Percentiles rank a stretch among this genome's conserved stretches.
Evolutionary conservation across 1,140 invertebrate species (phyloP).

Genomic region (Orius insidiosus): DNA sequence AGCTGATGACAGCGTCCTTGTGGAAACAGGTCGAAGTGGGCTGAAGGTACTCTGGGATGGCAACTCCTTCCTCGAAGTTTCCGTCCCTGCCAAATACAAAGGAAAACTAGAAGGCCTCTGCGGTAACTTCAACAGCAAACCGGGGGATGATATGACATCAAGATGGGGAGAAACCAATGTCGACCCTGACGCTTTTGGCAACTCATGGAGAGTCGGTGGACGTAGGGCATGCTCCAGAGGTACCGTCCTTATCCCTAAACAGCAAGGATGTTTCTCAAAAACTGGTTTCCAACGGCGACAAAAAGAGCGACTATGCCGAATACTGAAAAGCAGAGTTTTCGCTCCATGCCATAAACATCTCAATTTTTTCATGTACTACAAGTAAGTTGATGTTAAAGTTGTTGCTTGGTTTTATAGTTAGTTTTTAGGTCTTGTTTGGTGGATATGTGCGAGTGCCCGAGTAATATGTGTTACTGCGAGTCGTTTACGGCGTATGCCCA

Average conservation of each 20-base stretch:
- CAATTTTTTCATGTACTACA: conserved; percentile 61
- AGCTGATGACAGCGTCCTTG: conserved; percentile 40
- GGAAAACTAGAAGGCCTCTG: conserved; percentile 73
- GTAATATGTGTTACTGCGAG: conserved; percentile 70
- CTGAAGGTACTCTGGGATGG: conserved; percentile 80
- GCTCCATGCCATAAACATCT: conserved; percentile 52
- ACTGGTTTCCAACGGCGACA: not conserved
- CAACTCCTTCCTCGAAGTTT: conserved; percentile 77
- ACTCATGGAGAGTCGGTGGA: conserved; percentile 70
- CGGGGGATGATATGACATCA: conserved; percentile 53
- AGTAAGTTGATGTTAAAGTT: conserved; percentile 26
- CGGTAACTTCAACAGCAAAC: conserved; percentile 75
- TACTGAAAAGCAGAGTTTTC: conserved; percentile 32
- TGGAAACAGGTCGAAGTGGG: conserved; percentile 53
- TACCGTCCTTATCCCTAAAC: not conserved
- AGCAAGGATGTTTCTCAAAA: too few species aligned
- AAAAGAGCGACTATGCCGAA: conserved; percentile 24
- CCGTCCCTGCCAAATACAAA: conserved; percentile 52
- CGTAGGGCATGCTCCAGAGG: conserved; percentile 45
- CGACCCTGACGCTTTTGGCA: conserved; percentile 55
- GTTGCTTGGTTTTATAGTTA: not conserved
- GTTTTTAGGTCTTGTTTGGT: conserved; percentile 52
- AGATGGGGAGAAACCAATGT: conserved; percentile 36
- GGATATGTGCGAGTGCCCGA: conserved; percentile 80
- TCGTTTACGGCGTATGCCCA: conserved; percentile 73